Evolutionary conservation across 1,140 invertebrate genomes (phyloP).

Genomic region (Zaprionus taronus): DNA sequence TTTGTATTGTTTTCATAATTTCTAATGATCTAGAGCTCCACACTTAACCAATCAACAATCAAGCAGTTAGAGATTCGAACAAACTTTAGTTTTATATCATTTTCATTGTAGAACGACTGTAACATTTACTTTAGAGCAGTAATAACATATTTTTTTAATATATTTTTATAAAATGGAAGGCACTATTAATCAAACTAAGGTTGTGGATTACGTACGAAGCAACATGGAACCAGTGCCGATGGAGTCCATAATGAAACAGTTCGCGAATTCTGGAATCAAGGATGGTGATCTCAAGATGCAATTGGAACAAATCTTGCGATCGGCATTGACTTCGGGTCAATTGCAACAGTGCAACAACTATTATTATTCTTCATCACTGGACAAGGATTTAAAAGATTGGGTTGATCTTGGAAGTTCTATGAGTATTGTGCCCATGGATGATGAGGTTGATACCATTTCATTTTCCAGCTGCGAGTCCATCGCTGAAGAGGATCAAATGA

Average conservation of each 20-base stretch:
- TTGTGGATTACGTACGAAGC: neutral
- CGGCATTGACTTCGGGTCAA: neutral
- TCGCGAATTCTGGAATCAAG: neutral
- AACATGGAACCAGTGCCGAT: neutral
- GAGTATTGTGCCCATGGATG: neutral
- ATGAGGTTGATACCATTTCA: neutral
- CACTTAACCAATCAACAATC: neutral
- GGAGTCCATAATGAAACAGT: neutral
- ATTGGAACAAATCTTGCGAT: neutral
- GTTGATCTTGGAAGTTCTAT: neutral
- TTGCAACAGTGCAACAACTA: neutral
- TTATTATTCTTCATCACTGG: neutral
- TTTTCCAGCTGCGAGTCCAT: slow-evolving; percentile 1
- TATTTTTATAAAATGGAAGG: neutral
- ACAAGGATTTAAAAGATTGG: neutral
- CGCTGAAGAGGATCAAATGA: neutral
- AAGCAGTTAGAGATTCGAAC: neutral
- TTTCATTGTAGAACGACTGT: neutral
- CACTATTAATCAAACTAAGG: neutral
- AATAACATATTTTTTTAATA: neutral
- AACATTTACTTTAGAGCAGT: neutral
- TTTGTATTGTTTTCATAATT: too few species aligned
- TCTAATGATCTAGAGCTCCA: neutral
- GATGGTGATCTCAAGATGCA: neutral
- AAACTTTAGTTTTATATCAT: neutral